Conservation (phyloP, 1,140 invertebrate species). For the Trigoniulus corallinus region DNA sequence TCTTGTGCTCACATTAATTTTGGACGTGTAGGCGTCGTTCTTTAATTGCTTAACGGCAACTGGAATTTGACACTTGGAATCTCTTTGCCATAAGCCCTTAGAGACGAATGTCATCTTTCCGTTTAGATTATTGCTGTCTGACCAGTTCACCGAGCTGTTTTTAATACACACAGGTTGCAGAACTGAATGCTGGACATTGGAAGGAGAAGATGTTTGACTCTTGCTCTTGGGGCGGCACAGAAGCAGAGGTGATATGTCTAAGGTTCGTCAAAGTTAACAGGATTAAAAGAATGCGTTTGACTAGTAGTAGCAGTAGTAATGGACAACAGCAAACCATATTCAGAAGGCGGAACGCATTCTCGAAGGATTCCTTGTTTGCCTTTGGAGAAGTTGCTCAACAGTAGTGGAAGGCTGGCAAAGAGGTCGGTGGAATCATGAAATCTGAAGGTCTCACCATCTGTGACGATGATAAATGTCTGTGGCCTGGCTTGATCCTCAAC, state of each 20-base stretch:
- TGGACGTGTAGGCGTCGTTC: constrained; percentile 52
- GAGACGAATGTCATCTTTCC: constrained; percentile 34
- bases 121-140: too few relatives aligned
- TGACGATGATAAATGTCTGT: constrained; percentile 42
- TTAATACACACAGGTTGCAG: too few relatives aligned
- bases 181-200: too few relatives aligned
- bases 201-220: too few relatives aligned
- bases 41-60: constrained; percentile 27
- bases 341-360: constrained; percentile 63
- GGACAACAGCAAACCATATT: constrained; percentile 45
- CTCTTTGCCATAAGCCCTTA: constrained; percentile 43
- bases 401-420: constrained; percentile 41
- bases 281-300: too few relatives aligned
- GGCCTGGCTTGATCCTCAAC: constrained; percentile 32
- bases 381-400: constrained; percentile 40
- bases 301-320: too few relatives aligned
- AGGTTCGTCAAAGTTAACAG: too few relatives aligned
- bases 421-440: constrained; percentile 30
- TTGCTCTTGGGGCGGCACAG: neutral
- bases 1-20: neutral
- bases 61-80: constrained; percentile 1
- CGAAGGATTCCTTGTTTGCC: constrained; percentile 33
- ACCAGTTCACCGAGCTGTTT: too few relatives aligned
- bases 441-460: constrained; percentile 21
- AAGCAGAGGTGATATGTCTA: neutral